These are phyloP conservation scores for Sclerurus mexicanus DNA, from an alignment of 2,113 vertebrate genomes.

Conservation along the genomic window DNA sequence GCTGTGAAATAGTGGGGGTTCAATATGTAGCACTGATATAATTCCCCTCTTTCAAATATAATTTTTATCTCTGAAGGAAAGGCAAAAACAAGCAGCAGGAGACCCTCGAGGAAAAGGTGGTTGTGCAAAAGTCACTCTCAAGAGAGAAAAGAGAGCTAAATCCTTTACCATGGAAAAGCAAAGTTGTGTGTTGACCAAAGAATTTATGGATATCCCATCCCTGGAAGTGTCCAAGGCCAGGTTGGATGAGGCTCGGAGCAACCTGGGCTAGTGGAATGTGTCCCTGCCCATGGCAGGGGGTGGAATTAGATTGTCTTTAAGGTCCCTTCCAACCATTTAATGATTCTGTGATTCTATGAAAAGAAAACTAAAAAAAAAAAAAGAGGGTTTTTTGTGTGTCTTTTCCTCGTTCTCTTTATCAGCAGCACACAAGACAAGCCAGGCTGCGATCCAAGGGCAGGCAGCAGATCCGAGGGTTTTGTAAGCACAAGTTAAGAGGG, in stretches of 20 bases:
- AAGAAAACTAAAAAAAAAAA: not conserved
- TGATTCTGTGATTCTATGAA: not conserved
- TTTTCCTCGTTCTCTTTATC: not conserved
- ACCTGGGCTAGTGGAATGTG: not conserved
- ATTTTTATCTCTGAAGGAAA: not conserved
- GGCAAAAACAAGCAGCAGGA: not conserved
- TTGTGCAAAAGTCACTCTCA: not conserved
- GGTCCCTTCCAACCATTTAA: not conserved
- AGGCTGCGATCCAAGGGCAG: not conserved
- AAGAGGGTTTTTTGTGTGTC: accelerated
- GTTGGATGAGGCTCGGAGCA: not conserved
- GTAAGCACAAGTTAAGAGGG: conserved; percentile 12
- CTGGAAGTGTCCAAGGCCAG: not conserved
- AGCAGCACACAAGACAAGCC: not conserved
- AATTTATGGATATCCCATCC: not conserved
- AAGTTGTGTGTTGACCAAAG: not conserved
- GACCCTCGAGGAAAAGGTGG: not conserved
- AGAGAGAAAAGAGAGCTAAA: not conserved
- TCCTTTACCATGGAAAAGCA: not conserved
- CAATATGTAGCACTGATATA: accelerated
- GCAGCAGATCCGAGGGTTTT: not conserved
- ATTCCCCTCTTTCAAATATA: not conserved
- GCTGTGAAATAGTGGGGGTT: not conserved
- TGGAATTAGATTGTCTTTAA: not conserved
- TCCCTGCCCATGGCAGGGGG: not conserved